Conservation (phyloP, 1,140 invertebrate genomes). For the Diplogasteroides magnus region DNA sequence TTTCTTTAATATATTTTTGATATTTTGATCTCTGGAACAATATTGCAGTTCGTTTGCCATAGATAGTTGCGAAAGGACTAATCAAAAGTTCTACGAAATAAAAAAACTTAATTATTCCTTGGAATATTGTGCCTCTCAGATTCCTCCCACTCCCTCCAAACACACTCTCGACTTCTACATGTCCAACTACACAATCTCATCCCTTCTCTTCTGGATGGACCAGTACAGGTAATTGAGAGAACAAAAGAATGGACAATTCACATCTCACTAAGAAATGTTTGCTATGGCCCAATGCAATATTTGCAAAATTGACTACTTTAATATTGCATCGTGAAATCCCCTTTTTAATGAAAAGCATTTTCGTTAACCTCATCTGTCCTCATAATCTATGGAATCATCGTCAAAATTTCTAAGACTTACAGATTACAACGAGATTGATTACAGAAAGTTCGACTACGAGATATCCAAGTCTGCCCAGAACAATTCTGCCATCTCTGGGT, state of each 20-base stretch:
- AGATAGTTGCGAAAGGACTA: no score
- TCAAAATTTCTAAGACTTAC: conserved; percentile 9
- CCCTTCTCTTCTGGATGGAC: conserved; percentile 55
- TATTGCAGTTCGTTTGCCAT: no score
- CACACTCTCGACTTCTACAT: conserved; percentile 53
- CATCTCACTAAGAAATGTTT: no score
- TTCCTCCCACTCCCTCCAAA: conserved; percentile 19
- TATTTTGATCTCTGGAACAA: no score
- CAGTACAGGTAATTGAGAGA: conserved; percentile 30
- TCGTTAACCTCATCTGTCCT: neutral
- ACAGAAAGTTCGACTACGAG: conserved; percentile 53
- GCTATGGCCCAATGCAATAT: no score
- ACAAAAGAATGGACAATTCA: no score
- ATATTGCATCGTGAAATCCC: neutral
- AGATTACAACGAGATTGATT: no score
- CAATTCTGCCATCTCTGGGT: conserved; percentile 47
- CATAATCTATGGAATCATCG: neutral
- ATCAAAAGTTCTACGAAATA: no score
- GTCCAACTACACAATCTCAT: conserved; percentile 49
- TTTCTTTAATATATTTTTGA: neutral
- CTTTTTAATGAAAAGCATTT: conserved; percentile 9
- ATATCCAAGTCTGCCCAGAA: conserved; percentile 48
- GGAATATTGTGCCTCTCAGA: neutral
- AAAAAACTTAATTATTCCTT: no score
- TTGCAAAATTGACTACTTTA: neutral